phyloP scores from a whole-genome alignment of 2,797 vertebrate genomes.

The Pseudocheirus occidentalis region DNA sequence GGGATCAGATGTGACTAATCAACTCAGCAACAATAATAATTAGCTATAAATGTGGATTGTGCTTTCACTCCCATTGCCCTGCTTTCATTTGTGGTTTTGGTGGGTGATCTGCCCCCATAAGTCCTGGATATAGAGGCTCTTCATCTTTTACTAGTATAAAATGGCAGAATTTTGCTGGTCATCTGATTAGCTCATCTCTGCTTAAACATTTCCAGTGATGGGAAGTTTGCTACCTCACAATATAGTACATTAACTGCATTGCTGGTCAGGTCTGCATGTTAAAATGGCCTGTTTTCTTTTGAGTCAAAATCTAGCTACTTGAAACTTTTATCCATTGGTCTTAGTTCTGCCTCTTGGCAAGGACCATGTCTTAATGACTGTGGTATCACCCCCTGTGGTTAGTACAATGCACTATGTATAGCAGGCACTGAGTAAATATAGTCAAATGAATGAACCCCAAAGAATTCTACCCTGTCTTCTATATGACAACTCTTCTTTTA shows the following conservation, averaged over 20 bases:
- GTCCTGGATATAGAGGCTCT: not conserved
- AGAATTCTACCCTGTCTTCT: not conserved
- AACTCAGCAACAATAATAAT: not conserved
- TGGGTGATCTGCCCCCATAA: not conserved
- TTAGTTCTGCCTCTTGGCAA: not conserved
- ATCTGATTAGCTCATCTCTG: not conserved
- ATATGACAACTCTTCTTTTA: not conserved
- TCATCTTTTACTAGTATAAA: not conserved
- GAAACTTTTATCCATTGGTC: not conserved
- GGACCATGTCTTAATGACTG: not conserved
- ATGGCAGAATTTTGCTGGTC: not conserved
- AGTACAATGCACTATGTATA: not conserved
- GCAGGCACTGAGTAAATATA: not conserved
- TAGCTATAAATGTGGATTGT: not conserved
- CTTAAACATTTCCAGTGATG: not conserved
- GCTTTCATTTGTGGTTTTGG: not conserved
- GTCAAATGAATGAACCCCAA: not conserved
- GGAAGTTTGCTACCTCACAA: not conserved
- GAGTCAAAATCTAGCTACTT: not conserved
- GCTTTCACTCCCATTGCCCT: not conserved
- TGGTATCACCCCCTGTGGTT: not conserved
- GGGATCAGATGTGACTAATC: not conserved
- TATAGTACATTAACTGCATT: not conserved
- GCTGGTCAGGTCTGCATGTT: not conserved
- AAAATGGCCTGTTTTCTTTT: not conserved